These are phyloP conservation scores for Isaurus tuberculatus DNA, from an alignment of 92 coral and sea anemone species.

Conservation along the genomic window DNA sequence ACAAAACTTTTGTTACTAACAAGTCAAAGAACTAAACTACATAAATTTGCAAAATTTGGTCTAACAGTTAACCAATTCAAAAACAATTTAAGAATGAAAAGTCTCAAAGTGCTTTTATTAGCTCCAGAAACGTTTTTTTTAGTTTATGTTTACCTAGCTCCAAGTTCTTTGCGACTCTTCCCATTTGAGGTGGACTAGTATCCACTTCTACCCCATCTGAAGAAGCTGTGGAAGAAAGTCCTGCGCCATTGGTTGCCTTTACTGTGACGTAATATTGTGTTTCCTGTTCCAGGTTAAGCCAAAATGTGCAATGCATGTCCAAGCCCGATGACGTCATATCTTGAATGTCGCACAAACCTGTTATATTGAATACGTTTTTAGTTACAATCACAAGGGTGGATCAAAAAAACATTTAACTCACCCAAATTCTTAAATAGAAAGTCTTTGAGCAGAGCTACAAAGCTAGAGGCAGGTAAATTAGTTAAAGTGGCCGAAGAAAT, in stretches of 20 bases:
- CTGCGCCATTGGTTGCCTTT: conserved; percentile 90
- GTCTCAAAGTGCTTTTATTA: no score
- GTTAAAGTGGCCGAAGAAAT: no score
- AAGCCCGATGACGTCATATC: conserved; percentile 68
- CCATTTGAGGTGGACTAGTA: conserved; percentile 71
- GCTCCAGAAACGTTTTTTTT: no score
- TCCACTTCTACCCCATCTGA: conserved; percentile 89
- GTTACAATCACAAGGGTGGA: not conserved
- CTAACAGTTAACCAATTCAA: no score
- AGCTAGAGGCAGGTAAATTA: no score
- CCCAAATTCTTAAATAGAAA: not conserved
- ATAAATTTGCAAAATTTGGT: no score
- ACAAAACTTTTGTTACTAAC: no score
- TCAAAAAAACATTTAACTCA: no score
- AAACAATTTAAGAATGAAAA: no score
- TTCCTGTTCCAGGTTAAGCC: conserved; percentile 66
- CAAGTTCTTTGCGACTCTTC: conserved; percentile 41
- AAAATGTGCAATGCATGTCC: conserved; percentile 49
- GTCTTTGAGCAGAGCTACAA: not conserved
- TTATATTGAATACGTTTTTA: not conserved
- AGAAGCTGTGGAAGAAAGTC: conserved; percentile 69
- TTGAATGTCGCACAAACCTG: conserved; percentile 79
- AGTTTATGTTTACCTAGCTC: conserved; percentile 39
- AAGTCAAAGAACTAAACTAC: no score
- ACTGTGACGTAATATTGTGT: conserved; percentile 81